These are phyloP conservation scores for Pediacus dermestoides DNA, from an alignment of 2,888 invertebrate species.

Conservation along the genomic window DNA sequence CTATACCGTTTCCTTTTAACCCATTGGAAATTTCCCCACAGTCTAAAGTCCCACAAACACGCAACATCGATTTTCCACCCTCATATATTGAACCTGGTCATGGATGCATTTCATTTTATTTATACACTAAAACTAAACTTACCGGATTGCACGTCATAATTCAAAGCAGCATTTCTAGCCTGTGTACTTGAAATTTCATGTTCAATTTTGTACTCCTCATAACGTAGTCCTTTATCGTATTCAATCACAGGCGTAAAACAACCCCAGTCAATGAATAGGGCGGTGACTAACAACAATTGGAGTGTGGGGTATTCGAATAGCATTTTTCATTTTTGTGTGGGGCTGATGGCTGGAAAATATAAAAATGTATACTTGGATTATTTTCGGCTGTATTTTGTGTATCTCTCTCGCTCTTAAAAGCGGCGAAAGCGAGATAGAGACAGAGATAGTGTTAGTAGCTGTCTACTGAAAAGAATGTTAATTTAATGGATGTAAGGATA, in stretches of 20 bases:
- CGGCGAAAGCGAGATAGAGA: too few species aligned
- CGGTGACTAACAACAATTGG: constrained; percentile 11
- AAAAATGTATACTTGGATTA: constrained; percentile 2
- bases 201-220: constrained; percentile 62
- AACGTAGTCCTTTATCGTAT: constrained; percentile 35
- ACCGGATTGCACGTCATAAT: constrained; percentile 51
- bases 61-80: too few species aligned
- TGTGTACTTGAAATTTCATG: constrained; percentile 60
- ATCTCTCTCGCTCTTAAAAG: too few species aligned
- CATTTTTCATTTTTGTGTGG: constrained; percentile 33
- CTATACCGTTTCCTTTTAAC: too few species aligned
- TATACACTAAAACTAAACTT: constrained; percentile 24
- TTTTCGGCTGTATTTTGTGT: too few species aligned
- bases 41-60: too few species aligned
- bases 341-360: neutral
- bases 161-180: constrained; percentile 55
- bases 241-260: constrained; percentile 29
- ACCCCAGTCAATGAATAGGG: constrained; percentile 21
- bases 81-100: constrained; percentile 8
- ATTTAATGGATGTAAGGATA: too few species aligned
- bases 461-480: too few species aligned
- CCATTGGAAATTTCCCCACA: too few species aligned
- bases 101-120: neutral
- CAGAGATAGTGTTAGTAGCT: too few species aligned
- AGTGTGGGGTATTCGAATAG: constrained; percentile 15